Conservation (phyloP, 2,797 vertebrate species). For the Synanceia verrucosa region DNA sequence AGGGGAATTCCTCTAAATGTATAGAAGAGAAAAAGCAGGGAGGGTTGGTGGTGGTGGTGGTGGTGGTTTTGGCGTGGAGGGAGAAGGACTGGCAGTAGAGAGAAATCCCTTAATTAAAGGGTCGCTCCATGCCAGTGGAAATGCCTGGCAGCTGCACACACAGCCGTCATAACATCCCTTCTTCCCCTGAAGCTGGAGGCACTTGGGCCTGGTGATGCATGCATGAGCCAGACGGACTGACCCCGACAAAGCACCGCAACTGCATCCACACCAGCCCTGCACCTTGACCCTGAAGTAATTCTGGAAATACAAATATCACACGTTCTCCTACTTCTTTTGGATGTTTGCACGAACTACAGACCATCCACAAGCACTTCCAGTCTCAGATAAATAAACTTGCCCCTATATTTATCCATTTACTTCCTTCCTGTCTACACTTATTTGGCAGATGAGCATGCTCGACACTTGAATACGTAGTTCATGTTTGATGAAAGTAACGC, state of each 20-base stretch:
- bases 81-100: conserved; percentile 56
- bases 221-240: conserved; percentile 51
- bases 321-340: neutral
- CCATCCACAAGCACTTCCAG: neutral
- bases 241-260: conserved; percentile 20
- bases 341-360: neutral
- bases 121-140: conserved; percentile 77
- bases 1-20: conserved; percentile 79
- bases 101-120: conserved; percentile 81
- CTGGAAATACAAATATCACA: conserved; percentile 20
- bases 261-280: neutral
- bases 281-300: neutral
- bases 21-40: conserved; percentile 42
- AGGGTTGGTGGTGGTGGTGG: conserved; percentile 54
- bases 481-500: neutral
- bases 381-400: neutral
- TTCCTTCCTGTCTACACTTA: neutral
- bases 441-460: neutral
- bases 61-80: conserved; percentile 40
- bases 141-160: conserved; percentile 74
- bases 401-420: neutral
- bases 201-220: conserved; percentile 42
- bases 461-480: neutral
- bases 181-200: conserved; percentile 34
- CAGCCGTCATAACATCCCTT: conserved; percentile 70